Base-by-base conservation (phyloP, 2,888 invertebrate species). In the Temnothorax unifasciatus region DNA sequence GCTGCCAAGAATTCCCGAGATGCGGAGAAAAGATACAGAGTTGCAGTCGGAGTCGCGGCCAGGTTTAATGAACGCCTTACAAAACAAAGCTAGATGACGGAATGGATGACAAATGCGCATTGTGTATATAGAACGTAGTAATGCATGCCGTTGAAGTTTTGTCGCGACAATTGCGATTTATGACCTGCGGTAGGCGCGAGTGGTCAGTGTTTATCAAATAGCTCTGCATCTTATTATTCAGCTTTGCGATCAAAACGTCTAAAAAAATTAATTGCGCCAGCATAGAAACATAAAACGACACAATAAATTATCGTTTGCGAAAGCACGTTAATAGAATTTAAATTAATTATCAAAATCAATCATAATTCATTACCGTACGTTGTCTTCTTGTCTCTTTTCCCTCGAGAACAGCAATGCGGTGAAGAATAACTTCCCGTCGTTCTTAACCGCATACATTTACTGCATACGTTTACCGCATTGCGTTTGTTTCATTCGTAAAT, bases 1-100 rank as follows among this genome's bases (percentile, higher is more conserved):
- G 41, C 50, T 74, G 82, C 82, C 82, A 82, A 82, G 82, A 50
- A 82, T 63, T 44, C 25, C n/a, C 50, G 63, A 74, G 74, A 81
- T 81, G 18, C 38, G 5, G 5, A 81, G 69, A 38, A 82, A 59
- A 82, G 75, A 82, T 75, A 63, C 47, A 74, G 74, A 74, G 41
- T 71, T 61, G 13, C 6, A 61, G 75, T 50, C 63, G 44, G 82
- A 59, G 52, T 82, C 76, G 82, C 61, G 75, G 82, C 82, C 82
- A 82, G 63, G 76, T 75, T 82, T 75, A 82, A 82, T 50, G 73
- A 82, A 82, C 82, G 63, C 29, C 41, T 63, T 41, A 15, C 29
- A 73, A 82, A 82, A 82, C n/a, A 64, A 63, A 64, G 52, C 11
- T 52, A 25, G 29, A 82, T 13, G 41, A 82, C 41, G n/a, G 57